Evolutionary conservation across 2,113 vertebrate genomes (phyloP).

Genomic region (Phalacrocorax carbo): DNA sequence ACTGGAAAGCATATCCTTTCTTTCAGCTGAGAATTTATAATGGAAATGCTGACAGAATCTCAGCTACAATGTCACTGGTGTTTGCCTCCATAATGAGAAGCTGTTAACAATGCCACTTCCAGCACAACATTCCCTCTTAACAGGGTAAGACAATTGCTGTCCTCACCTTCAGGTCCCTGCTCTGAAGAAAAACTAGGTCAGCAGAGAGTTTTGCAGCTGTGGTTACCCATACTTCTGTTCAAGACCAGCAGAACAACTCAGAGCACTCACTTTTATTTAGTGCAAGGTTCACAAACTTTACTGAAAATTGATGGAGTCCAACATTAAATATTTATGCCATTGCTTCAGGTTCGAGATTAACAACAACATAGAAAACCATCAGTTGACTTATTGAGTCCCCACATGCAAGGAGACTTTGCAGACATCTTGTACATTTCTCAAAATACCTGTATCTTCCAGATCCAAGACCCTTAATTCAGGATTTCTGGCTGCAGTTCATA

Average conservation of each 20-base stretch:
- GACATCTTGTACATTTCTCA: neutral
- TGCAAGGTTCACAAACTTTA: neutral
- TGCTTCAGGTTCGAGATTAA: neutral
- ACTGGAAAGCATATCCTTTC: neutral
- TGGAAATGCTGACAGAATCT: neutral
- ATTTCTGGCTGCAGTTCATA: neutral
- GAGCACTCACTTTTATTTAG: neutral
- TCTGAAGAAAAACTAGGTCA: neutral
- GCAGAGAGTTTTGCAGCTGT: neutral
- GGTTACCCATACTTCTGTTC: neutral
- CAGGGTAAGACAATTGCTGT: neutral
- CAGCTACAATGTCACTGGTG: neutral
- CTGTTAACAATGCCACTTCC: neutral
- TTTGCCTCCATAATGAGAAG: constrained; percentile 13
- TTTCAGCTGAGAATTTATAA: neutral
- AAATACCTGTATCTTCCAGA: neutral
- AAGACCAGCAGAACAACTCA: neutral
- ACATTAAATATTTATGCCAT: neutral
- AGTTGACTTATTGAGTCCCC: neutral
- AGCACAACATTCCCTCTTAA: neutral
- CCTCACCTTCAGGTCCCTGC: neutral
- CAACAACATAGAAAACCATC: neutral
- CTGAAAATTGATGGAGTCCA: neutral
- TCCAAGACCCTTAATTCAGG: neutral
- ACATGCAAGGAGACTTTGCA: neutral